Conservation (phyloP, 2,888 invertebrate species). For the Archips xylosteana region DNA sequence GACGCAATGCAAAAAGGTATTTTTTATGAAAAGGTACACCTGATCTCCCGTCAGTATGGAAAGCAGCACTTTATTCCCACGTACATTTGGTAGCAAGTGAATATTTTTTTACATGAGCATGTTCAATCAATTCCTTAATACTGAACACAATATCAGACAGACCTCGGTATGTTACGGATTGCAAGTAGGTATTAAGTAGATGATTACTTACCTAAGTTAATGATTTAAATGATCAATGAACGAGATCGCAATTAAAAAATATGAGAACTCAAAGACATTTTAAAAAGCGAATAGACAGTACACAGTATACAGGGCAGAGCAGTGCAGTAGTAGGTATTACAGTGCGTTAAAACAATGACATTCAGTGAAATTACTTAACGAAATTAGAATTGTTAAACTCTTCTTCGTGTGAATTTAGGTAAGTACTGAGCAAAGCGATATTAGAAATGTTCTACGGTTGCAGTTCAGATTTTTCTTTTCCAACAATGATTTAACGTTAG, state of each 20-base stretch:
- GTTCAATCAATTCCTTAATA: neutral
- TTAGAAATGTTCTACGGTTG: neutral
- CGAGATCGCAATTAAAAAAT: no score
- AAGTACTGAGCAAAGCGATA: neutral
- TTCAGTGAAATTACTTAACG: no score
- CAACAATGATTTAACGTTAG: neutral
- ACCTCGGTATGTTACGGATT: neutral
- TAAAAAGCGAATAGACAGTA: no score
- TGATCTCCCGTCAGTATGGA: neutral
- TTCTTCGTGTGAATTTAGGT: neutral
- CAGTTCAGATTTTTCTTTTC: neutral
- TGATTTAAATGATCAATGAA: no score
- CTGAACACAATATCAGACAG: neutral
- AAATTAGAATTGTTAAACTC: neutral
- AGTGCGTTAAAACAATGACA: no score
- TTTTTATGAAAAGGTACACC: constrained; percentile 7
- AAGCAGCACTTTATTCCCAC: neutral
- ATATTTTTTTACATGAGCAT: no score
- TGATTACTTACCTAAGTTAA: no score
- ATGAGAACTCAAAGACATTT: no score
- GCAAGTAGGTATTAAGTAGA: no score
- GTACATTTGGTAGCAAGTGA: neutral
- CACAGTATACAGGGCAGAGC: no score
- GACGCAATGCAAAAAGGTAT: constrained; percentile 3
- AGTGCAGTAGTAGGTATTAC: no score